A percentile compares a stretch with the other conserved stretches of the same genome.
Conservation (phyloP, 2,797 vertebrate species). For the Siniperca scherzeri region DNA sequence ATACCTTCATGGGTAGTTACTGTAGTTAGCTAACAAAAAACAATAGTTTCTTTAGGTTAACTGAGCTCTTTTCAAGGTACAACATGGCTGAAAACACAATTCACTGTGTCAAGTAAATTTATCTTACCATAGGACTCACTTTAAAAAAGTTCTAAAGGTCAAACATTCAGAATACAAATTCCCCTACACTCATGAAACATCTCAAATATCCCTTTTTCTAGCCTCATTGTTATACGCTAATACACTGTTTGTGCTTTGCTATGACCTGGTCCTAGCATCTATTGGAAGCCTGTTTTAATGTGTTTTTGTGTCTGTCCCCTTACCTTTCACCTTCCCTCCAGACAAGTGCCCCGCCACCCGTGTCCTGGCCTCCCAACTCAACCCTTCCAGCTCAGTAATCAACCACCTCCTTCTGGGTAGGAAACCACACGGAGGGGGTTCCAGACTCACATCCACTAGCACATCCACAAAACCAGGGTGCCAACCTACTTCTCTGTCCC, state of each 20-base stretch:
- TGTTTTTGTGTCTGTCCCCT: slow-evolving; percentile 1
- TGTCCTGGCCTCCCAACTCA: slow-evolving; percentile 94
- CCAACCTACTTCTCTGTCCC: slow-evolving; percentile 39
- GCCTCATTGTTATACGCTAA: not conserved
- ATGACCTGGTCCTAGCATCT: not conserved
- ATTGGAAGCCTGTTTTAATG: not conserved
- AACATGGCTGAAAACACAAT: not conserved
- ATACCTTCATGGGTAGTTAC: no score
- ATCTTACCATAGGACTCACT: not conserved
- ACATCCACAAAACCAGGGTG: slow-evolving; percentile 66
- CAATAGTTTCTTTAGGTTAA: not conserved
- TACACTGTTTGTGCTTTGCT: not conserved
- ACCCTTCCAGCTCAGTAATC: slow-evolving; percentile 90
- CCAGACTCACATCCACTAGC: slow-evolving; percentile 83
- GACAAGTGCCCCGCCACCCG: slow-evolving; percentile 95
- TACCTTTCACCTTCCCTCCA: slow-evolving; percentile 65
- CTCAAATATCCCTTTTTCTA: not conserved
- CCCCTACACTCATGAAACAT: not conserved
- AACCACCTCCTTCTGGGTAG: slow-evolving; percentile 97
- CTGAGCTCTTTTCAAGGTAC: not conserved
- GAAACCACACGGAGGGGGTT: slow-evolving; percentile 83
- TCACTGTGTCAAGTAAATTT: not conserved
- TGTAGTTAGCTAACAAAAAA: not conserved
- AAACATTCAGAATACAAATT: not conserved
- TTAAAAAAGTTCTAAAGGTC: not conserved